Conservation (phyloP, 2,888 invertebrate genomes). For the Agrotis exclamationis region DNA sequence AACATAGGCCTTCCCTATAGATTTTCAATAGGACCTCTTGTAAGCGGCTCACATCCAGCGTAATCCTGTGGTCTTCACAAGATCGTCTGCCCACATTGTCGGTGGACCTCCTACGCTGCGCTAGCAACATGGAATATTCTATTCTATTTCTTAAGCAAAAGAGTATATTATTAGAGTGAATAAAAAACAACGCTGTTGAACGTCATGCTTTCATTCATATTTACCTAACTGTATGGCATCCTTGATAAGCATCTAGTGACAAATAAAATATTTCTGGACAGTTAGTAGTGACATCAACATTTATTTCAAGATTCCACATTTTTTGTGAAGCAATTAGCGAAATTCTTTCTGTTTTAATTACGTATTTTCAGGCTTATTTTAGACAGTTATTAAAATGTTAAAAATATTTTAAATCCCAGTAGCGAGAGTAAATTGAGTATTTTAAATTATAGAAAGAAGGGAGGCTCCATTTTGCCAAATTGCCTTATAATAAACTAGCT, state of each 20-base stretch:
- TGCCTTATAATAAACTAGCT: too few relatives aligned
- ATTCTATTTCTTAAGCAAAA: too few relatives aligned
- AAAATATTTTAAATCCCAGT: neutral
- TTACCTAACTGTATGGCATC: slow-evolving; percentile 58
- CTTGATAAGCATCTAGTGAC: slow-evolving; percentile 51
- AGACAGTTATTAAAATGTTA: slow-evolving; percentile 6
- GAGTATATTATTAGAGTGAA: too few relatives aligned
- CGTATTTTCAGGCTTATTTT: slow-evolving; percentile 27
- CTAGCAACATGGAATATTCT: too few relatives aligned
- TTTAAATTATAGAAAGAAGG: too few relatives aligned
- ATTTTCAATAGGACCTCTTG: too few relatives aligned
- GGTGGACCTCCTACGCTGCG: too few relatives aligned
- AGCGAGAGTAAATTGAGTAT: slow-evolving; percentile 16
- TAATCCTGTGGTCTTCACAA: too few relatives aligned
- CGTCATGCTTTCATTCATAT: slow-evolving; percentile 29
- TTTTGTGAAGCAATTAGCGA: slow-evolving; percentile 44
- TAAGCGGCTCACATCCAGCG: too few relatives aligned
- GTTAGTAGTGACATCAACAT: slow-evolving; percentile 39
- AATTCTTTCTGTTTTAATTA: slow-evolving; percentile 43
- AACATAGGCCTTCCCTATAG: too few relatives aligned
- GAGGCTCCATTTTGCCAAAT: slow-evolving; percentile 3
- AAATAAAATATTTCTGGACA: slow-evolving; percentile 46
- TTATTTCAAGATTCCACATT: slow-evolving; percentile 17
- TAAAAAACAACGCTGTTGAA: too few relatives aligned
- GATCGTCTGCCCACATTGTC: too few relatives aligned